Conservation (phyloP, 1,140 invertebrate genomes). For the Branchinecta lynchi region DNA sequence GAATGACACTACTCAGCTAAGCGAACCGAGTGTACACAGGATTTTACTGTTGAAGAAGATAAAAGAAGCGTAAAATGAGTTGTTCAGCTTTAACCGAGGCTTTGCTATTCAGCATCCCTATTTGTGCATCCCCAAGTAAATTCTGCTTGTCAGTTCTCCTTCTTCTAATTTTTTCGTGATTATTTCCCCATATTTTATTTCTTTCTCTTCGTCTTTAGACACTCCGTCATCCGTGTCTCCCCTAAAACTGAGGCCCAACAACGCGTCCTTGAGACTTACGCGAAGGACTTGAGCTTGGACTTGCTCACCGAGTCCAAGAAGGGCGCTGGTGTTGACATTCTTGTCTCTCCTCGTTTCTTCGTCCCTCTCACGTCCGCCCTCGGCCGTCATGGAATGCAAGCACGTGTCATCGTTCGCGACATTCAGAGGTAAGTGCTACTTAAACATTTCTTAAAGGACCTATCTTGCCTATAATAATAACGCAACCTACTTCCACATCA, state of each 20-base stretch:
- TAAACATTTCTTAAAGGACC: background rate
- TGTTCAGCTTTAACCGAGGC: no score
- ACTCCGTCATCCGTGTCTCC: background rate
- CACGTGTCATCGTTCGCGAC: background rate
- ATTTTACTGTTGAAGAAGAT: no score
- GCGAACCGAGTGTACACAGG: no score
- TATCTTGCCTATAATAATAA: no score
- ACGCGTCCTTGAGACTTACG: background rate
- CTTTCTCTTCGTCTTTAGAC: background rate
- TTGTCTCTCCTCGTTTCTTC: background rate
- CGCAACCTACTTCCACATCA: no score
- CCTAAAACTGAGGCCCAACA: background rate
- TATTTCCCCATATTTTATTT: background rate
- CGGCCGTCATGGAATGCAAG: background rate
- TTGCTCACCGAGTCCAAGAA: background rate
- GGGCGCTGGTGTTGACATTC: background rate
- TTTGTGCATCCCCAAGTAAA: no score
- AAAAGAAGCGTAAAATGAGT: no score
- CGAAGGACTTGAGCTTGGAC: background rate
- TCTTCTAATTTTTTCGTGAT: background rate
- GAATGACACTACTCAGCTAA: no score
- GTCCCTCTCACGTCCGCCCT: background rate
- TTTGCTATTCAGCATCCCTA: no score
- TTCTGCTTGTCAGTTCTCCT: background rate
- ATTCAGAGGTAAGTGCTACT: background rate